Evolutionary conservation across 2,888 invertebrate species (phyloP).

Genomic region (Nomada lathburiana): DNA sequence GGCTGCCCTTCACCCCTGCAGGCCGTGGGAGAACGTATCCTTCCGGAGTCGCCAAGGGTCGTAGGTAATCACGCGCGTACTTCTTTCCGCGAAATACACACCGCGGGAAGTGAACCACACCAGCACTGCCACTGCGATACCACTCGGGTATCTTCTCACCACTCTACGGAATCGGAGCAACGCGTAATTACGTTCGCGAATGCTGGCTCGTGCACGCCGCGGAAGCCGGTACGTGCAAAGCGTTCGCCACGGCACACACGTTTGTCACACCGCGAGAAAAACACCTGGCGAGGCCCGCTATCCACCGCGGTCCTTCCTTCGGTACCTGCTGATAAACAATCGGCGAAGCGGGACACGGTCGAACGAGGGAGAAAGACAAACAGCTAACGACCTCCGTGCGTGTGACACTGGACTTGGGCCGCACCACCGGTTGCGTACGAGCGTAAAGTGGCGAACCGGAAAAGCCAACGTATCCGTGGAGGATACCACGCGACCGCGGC

Average conservation of each 20-base stretch:
- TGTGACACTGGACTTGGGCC: constrained; percentile 21
- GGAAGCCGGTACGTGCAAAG: not conserved
- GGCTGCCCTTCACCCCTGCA: constrained; percentile 5
- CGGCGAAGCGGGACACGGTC: constrained; percentile 6
- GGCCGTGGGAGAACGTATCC: constrained; percentile 59
- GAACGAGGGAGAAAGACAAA: constrained; percentile 19
- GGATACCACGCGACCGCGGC: not conserved
- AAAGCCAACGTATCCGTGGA: not conserved
- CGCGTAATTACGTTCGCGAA: constrained; percentile 19
- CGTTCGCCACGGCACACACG: constrained; percentile 18
- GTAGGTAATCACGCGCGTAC: constrained; percentile 49
- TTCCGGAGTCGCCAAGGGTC: constrained; percentile 68
- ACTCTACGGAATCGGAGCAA: constrained; percentile 19
- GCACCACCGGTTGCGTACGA: constrained; percentile 1
- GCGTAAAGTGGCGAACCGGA: not conserved
- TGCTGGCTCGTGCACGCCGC: constrained; percentile 17
- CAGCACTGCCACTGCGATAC: constrained; percentile 23
- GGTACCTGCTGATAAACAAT: constrained; percentile 19
- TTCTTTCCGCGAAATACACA: constrained; percentile 45
- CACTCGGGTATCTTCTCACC: constrained; percentile 18
- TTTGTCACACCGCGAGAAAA: constrained; percentile 25
- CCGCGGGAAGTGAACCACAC: constrained; percentile 19
- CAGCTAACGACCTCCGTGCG: constrained; percentile 20
- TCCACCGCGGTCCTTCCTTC: constrained; percentile 16
- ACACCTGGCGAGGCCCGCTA: constrained; percentile 32